A percentile compares a stretch with the other conserved stretches of the same genome.
These are phyloP conservation scores for Eulacestoma nigropectus DNA, from an alignment of 2,113 vertebrate species.

Conservation along the genomic window DNA sequence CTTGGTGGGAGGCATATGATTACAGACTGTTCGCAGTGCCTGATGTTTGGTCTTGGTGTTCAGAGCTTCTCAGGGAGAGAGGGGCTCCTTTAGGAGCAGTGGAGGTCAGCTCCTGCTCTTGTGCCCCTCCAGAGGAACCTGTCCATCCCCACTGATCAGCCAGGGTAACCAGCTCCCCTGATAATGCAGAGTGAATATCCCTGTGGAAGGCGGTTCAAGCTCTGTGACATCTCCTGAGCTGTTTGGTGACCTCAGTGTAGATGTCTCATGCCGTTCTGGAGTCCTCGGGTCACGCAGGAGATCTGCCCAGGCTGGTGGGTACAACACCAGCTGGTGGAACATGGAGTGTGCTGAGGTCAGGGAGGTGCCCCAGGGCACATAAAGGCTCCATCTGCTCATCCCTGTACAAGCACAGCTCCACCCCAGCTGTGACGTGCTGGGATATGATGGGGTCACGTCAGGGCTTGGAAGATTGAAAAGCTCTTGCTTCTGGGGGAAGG, in stretches of 20 bases:
- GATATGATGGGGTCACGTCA: background rate
- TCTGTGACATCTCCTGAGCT: background rate
- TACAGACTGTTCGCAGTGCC: background rate
- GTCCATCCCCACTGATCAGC: background rate
- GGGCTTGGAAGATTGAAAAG: background rate
- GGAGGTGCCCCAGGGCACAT: background rate
- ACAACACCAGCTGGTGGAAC: background rate
- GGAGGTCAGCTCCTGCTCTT: background rate
- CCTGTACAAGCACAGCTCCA: background rate
- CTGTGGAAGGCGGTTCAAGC: background rate
- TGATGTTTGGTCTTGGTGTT: background rate
- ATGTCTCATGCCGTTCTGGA: rapidly evolving
- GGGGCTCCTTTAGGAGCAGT: background rate
- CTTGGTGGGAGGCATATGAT: background rate
- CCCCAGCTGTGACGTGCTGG: rapidly evolving
- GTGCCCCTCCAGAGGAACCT: background rate
- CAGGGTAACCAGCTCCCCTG: background rate
- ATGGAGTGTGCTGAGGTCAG: background rate
- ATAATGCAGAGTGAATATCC: rapidly evolving
- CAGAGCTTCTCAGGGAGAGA: background rate
- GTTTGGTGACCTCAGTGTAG: background rate
- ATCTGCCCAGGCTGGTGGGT: background rate
- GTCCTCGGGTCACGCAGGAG: background rate
- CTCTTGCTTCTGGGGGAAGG: background rate
- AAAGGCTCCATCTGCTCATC: background rate